Percentiles rank a stretch among this genome's conserved stretches.
These are phyloP conservation scores for Kobus ellipsiprymnus DNA, from an alignment of 2,113 vertebrate species.

Conservation along the genomic window DNA sequence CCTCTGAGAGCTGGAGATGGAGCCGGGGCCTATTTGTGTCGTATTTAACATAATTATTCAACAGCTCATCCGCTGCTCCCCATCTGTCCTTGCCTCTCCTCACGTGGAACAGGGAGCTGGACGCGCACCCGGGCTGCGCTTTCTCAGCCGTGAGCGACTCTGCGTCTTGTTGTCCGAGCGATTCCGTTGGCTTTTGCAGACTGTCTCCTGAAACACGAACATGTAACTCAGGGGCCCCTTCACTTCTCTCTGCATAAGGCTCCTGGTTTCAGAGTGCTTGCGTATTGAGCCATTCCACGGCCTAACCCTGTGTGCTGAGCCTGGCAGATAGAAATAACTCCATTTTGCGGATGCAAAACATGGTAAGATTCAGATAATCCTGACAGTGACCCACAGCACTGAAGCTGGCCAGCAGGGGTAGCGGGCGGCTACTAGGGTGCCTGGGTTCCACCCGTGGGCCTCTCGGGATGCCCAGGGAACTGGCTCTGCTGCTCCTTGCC, in stretches of 20 bases:
- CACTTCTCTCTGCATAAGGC: fast-evolving
- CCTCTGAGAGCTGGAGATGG: slow-evolving; percentile 45
- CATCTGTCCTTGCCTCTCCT: not conserved
- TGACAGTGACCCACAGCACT: not conserved
- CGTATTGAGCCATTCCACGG: fast-evolving
- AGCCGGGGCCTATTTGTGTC: not conserved
- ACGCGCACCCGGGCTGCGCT: fast-evolving
- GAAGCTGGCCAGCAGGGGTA: fast-evolving
- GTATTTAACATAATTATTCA: slow-evolving; percentile 39
- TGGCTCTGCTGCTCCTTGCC: fast-evolving
- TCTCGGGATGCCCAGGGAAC: not conserved
- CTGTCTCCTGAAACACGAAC: fast-evolving
- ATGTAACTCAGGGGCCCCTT: fast-evolving
- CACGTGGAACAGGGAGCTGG: not conserved
- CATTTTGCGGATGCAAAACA: not conserved
- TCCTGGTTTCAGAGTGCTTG: not conserved
- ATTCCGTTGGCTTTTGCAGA: fast-evolving
- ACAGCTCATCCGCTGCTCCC: not conserved
- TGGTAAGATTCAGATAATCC: fast-evolving
- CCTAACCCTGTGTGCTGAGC: not conserved
- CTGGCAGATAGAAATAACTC: not conserved
- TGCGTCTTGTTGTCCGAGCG: too few species aligned
- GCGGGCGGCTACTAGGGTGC: fast-evolving
- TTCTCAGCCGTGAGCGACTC: fast-evolving
- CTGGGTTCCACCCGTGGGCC: fast-evolving